These are phyloP conservation scores for Chloropsis cyanopogon DNA, from an alignment of 2,113 vertebrate species.

Conservation along the genomic window DNA sequence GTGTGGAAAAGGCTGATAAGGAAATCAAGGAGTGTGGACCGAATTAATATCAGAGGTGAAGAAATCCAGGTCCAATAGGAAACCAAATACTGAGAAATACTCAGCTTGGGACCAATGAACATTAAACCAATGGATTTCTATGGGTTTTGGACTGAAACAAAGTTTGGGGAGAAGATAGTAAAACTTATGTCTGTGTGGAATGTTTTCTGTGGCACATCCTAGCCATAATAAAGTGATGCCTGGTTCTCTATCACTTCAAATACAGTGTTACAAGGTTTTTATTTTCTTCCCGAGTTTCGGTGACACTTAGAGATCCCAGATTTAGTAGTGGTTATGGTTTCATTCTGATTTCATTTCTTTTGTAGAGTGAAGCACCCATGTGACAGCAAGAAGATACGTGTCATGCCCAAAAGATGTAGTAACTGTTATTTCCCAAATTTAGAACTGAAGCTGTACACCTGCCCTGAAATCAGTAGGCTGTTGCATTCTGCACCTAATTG, in stretches of 20 bases:
- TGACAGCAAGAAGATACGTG: neutral
- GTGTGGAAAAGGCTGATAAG: neutral
- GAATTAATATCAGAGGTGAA: neutral
- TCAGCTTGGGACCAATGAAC: neutral
- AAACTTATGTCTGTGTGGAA: no score
- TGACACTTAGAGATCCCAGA: neutral
- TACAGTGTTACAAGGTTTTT: neutral
- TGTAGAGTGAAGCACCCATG: neutral
- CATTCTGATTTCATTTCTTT: neutral
- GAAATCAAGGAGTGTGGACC: neutral
- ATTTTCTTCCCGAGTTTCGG: neutral
- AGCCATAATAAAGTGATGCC: neutral
- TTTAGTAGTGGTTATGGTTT: neutral
- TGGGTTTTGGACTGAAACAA: neutral
- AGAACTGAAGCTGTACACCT: neutral
- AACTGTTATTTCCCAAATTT: neutral
- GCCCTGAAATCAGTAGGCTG: neutral
- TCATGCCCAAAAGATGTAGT: neutral
- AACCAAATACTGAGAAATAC: neutral
- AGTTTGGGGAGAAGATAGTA: neutral
- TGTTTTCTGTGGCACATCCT: neutral
- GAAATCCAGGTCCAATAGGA: neutral
- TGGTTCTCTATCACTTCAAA: neutral
- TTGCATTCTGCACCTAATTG: neutral
- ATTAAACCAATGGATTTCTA: neutral